phyloP scores from a whole-genome alignment of 1,140 invertebrate species.

The Papilio polytes region DNA sequence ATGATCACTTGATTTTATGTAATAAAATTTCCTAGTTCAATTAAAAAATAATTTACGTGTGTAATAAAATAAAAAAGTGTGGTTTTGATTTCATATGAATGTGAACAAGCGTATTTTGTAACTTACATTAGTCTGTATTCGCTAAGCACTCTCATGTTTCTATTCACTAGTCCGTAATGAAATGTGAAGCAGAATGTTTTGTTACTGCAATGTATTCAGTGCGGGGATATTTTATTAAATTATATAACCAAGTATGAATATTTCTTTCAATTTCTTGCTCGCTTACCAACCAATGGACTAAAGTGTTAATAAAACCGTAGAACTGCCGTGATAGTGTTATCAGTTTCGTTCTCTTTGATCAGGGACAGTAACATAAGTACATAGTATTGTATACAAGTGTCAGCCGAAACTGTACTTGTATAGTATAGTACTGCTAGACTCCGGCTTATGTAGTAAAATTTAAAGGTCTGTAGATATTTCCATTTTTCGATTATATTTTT shows the following conservation, averaged over 20 bases:
- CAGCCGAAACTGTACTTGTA: too few species aligned
- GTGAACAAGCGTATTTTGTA: not conserved
- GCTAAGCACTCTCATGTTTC: slow-evolving; percentile 1
- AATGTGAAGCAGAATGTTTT: slow-evolving; percentile 12
- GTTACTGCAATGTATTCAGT: slow-evolving; percentile 2
- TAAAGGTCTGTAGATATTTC: not conserved
- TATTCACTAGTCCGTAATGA: slow-evolving; percentile 25
- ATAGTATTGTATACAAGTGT: too few species aligned
- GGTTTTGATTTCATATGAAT: not conserved
- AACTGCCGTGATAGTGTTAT: too few species aligned
- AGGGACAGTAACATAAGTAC: too few species aligned
- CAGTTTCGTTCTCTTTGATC: too few species aligned
- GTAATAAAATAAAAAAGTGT: too few species aligned
- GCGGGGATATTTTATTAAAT: slow-evolving; percentile 16
- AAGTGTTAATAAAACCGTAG: not conserved
- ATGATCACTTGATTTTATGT: too few species aligned
- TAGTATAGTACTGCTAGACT: too few species aligned
- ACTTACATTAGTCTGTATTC: slow-evolving; percentile 6
- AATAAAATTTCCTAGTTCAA: too few species aligned
- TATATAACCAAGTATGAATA: not conserved
- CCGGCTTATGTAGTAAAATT: too few species aligned
- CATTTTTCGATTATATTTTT: not conserved
- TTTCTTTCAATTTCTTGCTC: not conserved
- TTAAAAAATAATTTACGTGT: too few species aligned
- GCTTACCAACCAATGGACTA: not conserved